These are phyloP conservation scores for Nebria salina DNA, from an alignment of 2,888 invertebrate species.

Conservation along the genomic window DNA sequence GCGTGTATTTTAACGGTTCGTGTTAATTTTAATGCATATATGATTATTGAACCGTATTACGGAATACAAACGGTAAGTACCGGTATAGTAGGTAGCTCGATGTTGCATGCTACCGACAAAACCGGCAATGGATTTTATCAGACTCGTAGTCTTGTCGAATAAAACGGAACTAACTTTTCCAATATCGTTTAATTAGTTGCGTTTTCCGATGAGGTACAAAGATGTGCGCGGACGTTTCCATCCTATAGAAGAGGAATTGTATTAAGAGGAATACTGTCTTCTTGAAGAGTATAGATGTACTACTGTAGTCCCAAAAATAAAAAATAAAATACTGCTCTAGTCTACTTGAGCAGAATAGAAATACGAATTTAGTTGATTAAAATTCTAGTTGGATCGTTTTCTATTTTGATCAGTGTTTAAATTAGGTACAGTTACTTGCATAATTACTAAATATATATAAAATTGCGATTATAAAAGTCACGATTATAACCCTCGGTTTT, in stretches of 20 bases:
- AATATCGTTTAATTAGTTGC: constrained; percentile 34
- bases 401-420: no score
- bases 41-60: background rate
- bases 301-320: background rate
- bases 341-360: no score
- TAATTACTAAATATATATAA: background rate
- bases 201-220: constrained; percentile 19
- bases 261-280: no score
- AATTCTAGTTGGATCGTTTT: background rate
- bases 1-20: background rate
- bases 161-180: constrained; percentile 21
- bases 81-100: no score
- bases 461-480: background rate
- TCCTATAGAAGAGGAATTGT: no score
- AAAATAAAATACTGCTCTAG: no score
- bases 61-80: no score
- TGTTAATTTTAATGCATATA: constrained; percentile 5
- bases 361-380: background rate
- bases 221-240: background rate
- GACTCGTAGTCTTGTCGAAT: background rate
- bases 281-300: background rate
- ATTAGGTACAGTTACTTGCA: no score
- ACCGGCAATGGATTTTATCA: constrained; percentile 9
- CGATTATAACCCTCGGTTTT: no score
- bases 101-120: no score